Evolutionary conservation across 2,888 invertebrate genomes (phyloP), one percentile per base, ranked within the genome.

Genomic region (Eledone cirrhosa): DNA sequence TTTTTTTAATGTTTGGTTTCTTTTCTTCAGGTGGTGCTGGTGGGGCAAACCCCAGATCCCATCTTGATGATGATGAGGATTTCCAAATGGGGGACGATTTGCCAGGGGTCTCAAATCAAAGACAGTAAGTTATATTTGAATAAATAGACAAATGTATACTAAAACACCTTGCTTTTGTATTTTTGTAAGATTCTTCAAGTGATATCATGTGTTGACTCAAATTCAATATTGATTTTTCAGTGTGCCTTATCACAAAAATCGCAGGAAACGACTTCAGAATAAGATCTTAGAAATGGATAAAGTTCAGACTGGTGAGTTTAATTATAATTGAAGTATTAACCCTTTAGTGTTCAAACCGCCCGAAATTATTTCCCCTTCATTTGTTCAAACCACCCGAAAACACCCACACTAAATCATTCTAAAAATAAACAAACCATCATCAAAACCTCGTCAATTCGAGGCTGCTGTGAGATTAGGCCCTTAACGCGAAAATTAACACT

Each of bases 261-360:
- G 31, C 8, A 72, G 72, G 33, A 72, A 19, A 31, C 69, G n/a
- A 33, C 69, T 22, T 22, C 72, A 72, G 41, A 16, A 72, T 41
- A 72, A 72, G 41, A 7, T 72, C n/a, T 72, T 72, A 19, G 72
- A 72, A 33, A 72, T 72, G 72, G 72, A 72, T 29, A 72, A 72
- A 72, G 41, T 72, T 14, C 72, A 72, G 24, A 8, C 29, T 19
- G n/a, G 72, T 72, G 24, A 72, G 72, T 41, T 4, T 22, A 2
- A 22, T 31, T n/a, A 16, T 11, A 41, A 41, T 41, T 41, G 41
- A 41, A 41, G 11, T 41, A n/a, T n/a, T n/a, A n/a, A n/a, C n/a
- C n/a, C 41, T 41, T 41, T 41, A 8, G 41, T 41, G 41, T 41
- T 8, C 11, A 41, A 41, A 41, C 41, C 11, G 41, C 41, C 5